Base-by-base conservation (phyloP, 2,113 vertebrate genomes). In the Elephantulus edwardii region DNA sequence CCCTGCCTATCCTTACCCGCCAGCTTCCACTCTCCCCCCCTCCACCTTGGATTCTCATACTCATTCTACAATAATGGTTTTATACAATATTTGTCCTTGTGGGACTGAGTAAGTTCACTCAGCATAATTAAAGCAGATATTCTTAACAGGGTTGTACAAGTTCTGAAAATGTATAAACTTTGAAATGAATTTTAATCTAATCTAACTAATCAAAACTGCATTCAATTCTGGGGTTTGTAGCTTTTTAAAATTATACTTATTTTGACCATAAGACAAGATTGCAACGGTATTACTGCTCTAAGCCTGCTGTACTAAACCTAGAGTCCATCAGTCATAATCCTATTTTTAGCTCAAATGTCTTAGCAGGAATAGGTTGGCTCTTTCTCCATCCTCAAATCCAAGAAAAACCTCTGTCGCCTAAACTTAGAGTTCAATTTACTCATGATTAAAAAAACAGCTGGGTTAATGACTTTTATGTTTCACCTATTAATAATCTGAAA, bases 331-430 rank as follows among this genome's bases (percentile, higher is more conserved):
- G 48, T 91, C 91, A 95, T 44, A 89, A 54, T 7, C 12, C 87
- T 95, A 96, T 93, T 95, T 96, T 95, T 96, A 95, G 83, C 54
- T 93, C 62, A 88, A 68, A 40, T 54, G 44, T 22, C 72, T 88
- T 89, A 83, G 38, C 81, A 90, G 8, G 54, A 93, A 83, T 35
- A 88, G 79, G 38, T 13, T 79, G 66, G 92, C 62, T 64, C 33
- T 56, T 12, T 64, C 52, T 75, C n/a, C 10, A 1, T 14, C 26
- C 30, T n/a, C 60, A 24, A 30, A 26, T 85, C 19, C 7, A 22
- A 38, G 44, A 84, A 86, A 78, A 75, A 74, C 26, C 81, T n/a
- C n/a, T 92, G 84, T 42, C 56, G 77, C 77, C 89, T 89, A 82
- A 89, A 88, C 42, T 58, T 78, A 38, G 48, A 88, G 75, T 83